Evolutionary conservation across 2,888 invertebrate species (phyloP).

Genomic region (Drosophila sordidula): DNA sequence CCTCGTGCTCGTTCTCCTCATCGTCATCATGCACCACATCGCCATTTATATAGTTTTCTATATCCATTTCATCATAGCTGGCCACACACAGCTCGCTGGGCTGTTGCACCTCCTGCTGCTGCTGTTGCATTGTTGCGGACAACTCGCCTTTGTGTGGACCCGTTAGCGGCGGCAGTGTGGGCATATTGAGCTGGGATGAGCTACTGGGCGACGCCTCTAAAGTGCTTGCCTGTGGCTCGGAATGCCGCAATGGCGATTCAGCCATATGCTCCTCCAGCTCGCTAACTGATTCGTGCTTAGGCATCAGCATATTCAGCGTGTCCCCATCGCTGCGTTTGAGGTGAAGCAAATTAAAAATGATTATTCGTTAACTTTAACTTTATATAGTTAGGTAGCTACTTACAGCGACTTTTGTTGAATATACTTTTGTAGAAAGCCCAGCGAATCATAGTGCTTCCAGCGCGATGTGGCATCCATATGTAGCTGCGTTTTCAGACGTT

Average conservation of each 20-base stretch:
- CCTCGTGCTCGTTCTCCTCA: constrained; percentile 56
- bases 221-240: constrained; percentile 28
- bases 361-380: background rate
- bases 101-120: constrained; percentile 51
- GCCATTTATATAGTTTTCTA: constrained; percentile 81
- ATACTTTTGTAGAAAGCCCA: constrained; percentile 80
- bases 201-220: constrained; percentile 48
- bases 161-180: constrained; percentile 67
- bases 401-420: constrained; percentile 81
- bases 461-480: constrained; percentile 72
- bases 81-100: constrained; percentile 64
- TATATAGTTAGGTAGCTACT: constrained; percentile 19
- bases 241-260: constrained; percentile 35
- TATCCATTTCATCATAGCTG: constrained; percentile 81
- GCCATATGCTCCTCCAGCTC: constrained; percentile 73
- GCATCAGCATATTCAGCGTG: constrained; percentile 65
- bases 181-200: constrained; percentile 56
- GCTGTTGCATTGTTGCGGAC: constrained; percentile 37
- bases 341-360: background rate
- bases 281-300: constrained; percentile 68
- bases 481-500: constrained; percentile 77
- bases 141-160: constrained; percentile 66
- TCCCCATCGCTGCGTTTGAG: constrained; percentile 64
- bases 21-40: constrained; percentile 69
- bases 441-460: constrained; percentile 83